Evolutionary conservation across 2,888 invertebrate species (phyloP).

Genomic region (Amblyjoppa proteus): DNA sequence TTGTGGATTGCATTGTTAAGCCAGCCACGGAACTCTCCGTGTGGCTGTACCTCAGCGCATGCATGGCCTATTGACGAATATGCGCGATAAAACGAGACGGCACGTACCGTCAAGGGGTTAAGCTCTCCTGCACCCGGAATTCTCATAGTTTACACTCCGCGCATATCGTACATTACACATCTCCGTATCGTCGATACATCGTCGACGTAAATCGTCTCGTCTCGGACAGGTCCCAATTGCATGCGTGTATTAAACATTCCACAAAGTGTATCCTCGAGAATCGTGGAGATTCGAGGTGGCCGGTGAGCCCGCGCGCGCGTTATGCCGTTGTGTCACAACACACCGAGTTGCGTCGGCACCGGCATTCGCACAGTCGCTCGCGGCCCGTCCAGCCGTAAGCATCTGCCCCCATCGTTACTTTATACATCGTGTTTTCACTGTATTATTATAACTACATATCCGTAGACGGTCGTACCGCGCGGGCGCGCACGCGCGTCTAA

Average conservation of each 20-base stretch:
- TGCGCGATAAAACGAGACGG: background rate
- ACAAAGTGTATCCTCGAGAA: constrained; percentile 53
- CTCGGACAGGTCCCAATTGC: background rate
- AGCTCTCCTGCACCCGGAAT: background rate
- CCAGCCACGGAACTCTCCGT: no score
- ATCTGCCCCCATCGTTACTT: constrained; percentile 64
- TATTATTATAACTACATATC: constrained; percentile 7
- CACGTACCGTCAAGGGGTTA: background rate
- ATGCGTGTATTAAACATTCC: background rate
- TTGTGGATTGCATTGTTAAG: background rate
- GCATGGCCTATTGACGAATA: background rate
- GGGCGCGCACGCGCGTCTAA: constrained; percentile 47
- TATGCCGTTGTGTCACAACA: constrained; percentile 71
- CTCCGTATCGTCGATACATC: background rate
- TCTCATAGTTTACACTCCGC: background rate
- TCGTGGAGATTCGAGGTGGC: constrained; percentile 66
- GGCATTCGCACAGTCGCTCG: constrained; percentile 82
- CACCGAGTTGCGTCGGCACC: constrained; percentile 70
- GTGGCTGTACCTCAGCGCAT: background rate
- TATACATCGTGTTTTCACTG: constrained; percentile 28
- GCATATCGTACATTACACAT: background rate
- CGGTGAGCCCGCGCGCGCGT: constrained; percentile 60
- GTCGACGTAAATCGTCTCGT: background rate
- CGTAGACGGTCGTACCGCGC: background rate
- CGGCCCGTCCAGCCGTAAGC: constrained; percentile 81